A percentile compares a stretch with the other conserved stretches of the same genome.
These are phyloP conservation scores for Parazoanthus darwini DNA, from an alignment of 92 coral and sea anemone species.

Conservation along the genomic window DNA sequence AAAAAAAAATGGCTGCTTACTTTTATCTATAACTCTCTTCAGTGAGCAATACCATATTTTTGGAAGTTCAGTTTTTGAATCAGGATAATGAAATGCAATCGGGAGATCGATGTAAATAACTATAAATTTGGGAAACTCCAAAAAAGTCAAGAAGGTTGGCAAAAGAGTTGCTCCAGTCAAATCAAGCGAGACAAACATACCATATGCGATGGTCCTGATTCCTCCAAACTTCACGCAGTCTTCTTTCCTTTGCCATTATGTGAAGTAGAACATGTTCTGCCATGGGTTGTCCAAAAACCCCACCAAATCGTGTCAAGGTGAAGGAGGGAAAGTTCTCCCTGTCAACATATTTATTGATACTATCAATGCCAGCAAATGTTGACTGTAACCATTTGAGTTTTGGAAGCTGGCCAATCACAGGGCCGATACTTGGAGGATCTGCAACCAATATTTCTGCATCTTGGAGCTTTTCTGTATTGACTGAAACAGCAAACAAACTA, in stretches of 20 bases:
- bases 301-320: conserved; percentile 79
- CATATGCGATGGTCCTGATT: conserved; percentile 67
- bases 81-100: too few species aligned
- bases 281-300: conserved; percentile 74
- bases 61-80: too few species aligned
- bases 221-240: conserved; percentile 51
- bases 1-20: too few species aligned
- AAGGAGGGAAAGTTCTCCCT: conserved; percentile 57
- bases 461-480: conserved; percentile 52
- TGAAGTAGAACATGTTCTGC: conserved; percentile 86
- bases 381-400: conserved; percentile 91
- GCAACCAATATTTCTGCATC: conserved; percentile 77
- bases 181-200: conserved; percentile 43
- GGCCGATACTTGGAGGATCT: conserved; percentile 56
- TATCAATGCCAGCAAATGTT: conserved; percentile 86
- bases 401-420: conserved; percentile 58
- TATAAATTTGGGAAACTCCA: too few species aligned
- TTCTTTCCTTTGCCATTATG: conserved; percentile 82
- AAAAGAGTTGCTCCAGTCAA: too few species aligned
- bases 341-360: conserved; percentile 43
- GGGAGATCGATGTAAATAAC: too few species aligned
- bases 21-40: too few species aligned
- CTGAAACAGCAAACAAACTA: background rate
- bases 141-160: too few species aligned
- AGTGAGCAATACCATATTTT: too few species aligned